A percentile compares a stretch with the other conserved stretches of the same genome.
phyloP scores from a whole-genome alignment of 2,888 invertebrate species.

The Melieria omissa region DNA sequence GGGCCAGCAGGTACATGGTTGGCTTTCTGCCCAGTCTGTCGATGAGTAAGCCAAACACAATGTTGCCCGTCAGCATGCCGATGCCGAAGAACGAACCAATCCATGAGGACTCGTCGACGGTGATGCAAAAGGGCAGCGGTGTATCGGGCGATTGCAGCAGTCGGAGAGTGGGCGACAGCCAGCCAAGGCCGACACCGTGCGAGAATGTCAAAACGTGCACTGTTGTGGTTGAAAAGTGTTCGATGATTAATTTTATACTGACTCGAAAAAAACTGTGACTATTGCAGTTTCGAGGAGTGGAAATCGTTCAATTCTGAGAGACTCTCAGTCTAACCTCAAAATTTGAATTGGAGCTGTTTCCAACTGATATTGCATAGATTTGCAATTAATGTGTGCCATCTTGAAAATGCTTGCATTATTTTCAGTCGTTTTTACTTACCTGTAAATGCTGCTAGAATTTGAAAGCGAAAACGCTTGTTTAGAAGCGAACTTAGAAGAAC shows the following conservation, averaged over 20 bases:
- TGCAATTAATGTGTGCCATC: background rate
- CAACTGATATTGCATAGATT: background rate
- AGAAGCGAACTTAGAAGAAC: constrained; percentile 1
- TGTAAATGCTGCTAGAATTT: constrained; percentile 16
- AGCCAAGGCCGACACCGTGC: constrained; percentile 62
- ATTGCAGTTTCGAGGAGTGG: background rate
- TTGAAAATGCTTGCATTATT: background rate
- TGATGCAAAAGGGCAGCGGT: constrained; percentile 51
- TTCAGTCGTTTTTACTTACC: background rate
- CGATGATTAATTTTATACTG: background rate
- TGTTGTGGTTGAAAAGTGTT: constrained; percentile 35
- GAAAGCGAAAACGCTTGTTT: constrained; percentile 13
- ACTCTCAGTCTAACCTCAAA: background rate
- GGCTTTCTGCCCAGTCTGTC: constrained; percentile 58
- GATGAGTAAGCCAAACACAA: constrained; percentile 54
- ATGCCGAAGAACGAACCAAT: constrained; percentile 59
- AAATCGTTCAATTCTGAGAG: too few relatives aligned
- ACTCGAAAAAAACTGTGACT: background rate
- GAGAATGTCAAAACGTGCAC: constrained; percentile 61
- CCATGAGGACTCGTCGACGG: constrained; percentile 58
- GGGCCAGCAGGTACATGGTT: constrained; percentile 53
- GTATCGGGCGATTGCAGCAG: constrained; percentile 52
- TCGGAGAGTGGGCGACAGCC: constrained; percentile 61
- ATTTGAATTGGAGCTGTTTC: background rate
- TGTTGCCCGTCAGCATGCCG: constrained; percentile 58